phyloP scores from a whole-genome alignment of 2,797 vertebrate species.

The Selene dorsalis region DNA sequence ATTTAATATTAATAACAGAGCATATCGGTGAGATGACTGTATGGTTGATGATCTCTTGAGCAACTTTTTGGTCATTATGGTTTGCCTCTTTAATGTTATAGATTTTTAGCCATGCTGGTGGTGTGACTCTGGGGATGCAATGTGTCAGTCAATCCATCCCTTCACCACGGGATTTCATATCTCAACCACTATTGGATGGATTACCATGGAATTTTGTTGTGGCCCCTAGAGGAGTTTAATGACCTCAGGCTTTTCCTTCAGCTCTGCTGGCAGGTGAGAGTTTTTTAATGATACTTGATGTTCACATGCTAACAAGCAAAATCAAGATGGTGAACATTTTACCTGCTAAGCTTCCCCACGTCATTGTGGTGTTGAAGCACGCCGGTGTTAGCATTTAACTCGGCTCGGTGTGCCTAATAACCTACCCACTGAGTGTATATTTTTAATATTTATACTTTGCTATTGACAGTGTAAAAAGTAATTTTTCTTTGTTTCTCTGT shows the following conservation, averaged over 20 bases:
- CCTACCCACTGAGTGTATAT: not conserved
- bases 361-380: not conserved
- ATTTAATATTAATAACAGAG: constrained; percentile 7
- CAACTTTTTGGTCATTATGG: not conserved
- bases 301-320: not conserved
- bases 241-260: too few relatives aligned
- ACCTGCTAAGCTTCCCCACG: not conserved
- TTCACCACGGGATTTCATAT: not conserved
- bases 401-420: not conserved
- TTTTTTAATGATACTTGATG: too few relatives aligned
- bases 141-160: not conserved
- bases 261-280: too few relatives aligned
- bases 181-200: not conserved
- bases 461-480: not conserved
- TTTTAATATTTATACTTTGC: not conserved
- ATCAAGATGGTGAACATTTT: not conserved
- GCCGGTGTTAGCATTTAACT: not conserved
- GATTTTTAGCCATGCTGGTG: not conserved
- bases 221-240: not conserved
- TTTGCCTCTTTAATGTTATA: not conserved
- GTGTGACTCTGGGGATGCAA: not conserved
- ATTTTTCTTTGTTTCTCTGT: constrained; percentile 24
- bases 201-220: not conserved
- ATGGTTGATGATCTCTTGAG: not conserved
- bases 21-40: not conserved